Conservation (phyloP, 2,797 vertebrate species). For the Betta splendens region DNA sequence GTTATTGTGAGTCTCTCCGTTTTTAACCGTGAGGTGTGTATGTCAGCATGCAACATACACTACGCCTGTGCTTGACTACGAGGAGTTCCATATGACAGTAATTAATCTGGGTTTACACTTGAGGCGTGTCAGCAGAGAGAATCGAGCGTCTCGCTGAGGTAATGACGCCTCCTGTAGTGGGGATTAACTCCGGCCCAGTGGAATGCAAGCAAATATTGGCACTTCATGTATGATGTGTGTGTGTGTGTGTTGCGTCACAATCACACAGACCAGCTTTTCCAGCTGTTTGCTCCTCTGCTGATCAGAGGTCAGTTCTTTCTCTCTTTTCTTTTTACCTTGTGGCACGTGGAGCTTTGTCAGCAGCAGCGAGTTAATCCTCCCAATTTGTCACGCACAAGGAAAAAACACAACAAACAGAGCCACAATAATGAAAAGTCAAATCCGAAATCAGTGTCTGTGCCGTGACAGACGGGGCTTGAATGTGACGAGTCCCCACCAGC, state of each 20-base stretch:
- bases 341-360: slow-evolving; percentile 3
- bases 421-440: not conserved
- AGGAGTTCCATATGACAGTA: not conserved
- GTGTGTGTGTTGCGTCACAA: not conserved
- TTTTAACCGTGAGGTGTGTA: not conserved
- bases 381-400: not conserved
- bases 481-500: slow-evolving; percentile 6
- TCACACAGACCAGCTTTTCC: not conserved
- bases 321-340: not conserved
- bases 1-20: slow-evolving; percentile 1
- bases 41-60: not conserved
- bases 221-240: not conserved
- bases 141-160: slow-evolving; percentile 38
- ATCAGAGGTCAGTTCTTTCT: slow-evolving; percentile 1
- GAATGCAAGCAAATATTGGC: slow-evolving; percentile 23
- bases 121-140: slow-evolving; percentile 17
- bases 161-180: slow-evolving; percentile 37
- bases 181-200: slow-evolving; percentile 33
- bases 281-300: slow-evolving; percentile 12
- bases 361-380: not conserved
- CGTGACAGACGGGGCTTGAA: not conserved
- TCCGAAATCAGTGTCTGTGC: not conserved
- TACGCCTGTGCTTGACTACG: not conserved
- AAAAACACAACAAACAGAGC: not conserved
- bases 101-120: slow-evolving; percentile 17